Evolutionary conservation across 92 coral and sea anemone species (phyloP).

Genomic region (Zoanthus sociatus): DNA sequence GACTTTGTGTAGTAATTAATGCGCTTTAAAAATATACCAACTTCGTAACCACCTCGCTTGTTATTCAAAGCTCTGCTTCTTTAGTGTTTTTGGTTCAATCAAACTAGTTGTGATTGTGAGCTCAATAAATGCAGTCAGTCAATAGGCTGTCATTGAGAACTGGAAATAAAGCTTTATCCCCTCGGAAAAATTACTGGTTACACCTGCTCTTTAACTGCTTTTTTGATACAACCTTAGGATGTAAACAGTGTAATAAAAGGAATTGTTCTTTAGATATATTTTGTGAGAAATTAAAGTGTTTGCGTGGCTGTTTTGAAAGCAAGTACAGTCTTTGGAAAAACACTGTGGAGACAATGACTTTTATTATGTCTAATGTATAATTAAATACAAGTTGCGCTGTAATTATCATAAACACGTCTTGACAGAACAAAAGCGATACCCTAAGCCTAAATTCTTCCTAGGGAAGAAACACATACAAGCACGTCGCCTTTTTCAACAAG

Average conservation of each 20-base stretch:
- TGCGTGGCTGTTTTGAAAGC: conserved; percentile 38
- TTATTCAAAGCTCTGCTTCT: background rate
- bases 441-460: background rate
- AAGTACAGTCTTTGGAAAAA: conserved; percentile 29
- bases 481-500: background rate
- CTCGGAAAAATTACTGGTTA: conserved; percentile 9
- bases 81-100: background rate
- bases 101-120: background rate
- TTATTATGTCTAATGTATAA: conserved; percentile 9
- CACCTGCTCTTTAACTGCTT: conserved; percentile 21
- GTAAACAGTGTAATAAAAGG: conserved; percentile 20
- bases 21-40: background rate
- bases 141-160: background rate
- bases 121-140: background rate
- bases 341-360: conserved; percentile 16
- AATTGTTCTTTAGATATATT: conserved; percentile 26
- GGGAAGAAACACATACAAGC: background rate
- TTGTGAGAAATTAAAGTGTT: conserved; percentile 29
- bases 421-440: background rate
- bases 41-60: background rate
- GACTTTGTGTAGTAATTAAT: background rate
- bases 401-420: background rate
- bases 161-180: background rate
- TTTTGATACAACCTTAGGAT: conserved; percentile 25
- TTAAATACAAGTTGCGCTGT: background rate